phyloP scores from a whole-genome alignment of 2,797 vertebrate species.

The Triplophysa yarkandensis region DNA sequence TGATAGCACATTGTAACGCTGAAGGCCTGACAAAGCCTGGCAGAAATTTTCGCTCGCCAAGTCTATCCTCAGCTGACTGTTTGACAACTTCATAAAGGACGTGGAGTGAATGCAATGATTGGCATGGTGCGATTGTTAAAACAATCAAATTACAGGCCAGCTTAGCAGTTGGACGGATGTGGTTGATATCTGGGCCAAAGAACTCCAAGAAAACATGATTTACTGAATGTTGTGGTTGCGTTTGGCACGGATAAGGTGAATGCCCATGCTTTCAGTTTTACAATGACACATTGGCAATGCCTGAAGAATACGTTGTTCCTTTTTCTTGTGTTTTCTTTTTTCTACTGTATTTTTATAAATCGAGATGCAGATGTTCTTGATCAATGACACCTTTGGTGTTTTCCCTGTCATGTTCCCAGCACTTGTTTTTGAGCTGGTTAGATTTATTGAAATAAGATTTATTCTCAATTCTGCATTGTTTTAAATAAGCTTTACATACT shows the following conservation, averaged over 20 bases:
- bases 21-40: not conserved
- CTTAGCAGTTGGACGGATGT: not conserved
- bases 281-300: constrained; percentile 4
- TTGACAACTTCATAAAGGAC: not conserved
- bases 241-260: not conserved
- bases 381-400: not conserved
- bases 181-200: not conserved
- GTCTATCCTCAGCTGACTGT: not conserved
- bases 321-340: not conserved
- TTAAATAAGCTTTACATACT: not conserved
- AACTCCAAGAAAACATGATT: not conserved
- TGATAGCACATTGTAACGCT: not conserved
- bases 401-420: not conserved
- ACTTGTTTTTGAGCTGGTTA: too few relatives aligned
- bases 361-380: not conserved
- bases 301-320: constrained; percentile 13
- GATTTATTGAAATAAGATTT: too few relatives aligned
- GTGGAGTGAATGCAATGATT: not conserved
- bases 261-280: constrained; percentile 14
- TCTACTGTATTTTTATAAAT: not conserved
- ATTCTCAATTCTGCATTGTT: too few relatives aligned
- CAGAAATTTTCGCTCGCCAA: not conserved
- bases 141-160: not conserved
- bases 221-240: not conserved
- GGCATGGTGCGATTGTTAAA: not conserved